These are phyloP conservation scores for Drosophila austrosaltans DNA, from an alignment of 2,888 invertebrate genomes.

Conservation along the genomic window DNA sequence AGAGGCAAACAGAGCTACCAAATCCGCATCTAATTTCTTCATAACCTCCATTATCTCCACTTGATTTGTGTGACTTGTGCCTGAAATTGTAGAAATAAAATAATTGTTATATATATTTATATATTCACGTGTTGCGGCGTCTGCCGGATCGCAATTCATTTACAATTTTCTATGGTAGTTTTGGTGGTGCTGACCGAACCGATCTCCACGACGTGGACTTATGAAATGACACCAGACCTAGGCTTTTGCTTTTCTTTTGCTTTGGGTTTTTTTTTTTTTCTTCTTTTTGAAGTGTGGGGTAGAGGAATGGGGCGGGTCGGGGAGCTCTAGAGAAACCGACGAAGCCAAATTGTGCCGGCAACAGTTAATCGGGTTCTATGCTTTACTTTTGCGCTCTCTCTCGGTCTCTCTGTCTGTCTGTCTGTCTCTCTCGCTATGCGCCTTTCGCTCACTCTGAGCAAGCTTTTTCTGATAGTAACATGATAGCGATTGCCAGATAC, in stretches of 20 bases:
- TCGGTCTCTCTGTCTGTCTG: constrained; percentile 6
- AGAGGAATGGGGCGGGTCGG: neutral
- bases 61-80: constrained; percentile 55
- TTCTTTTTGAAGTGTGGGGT: neutral
- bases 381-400: constrained; percentile 45
- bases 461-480: neutral
- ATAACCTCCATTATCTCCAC: constrained; percentile 81
- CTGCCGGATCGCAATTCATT: constrained; percentile 6
- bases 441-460: constrained; percentile 21
- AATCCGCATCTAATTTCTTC: constrained; percentile 80
- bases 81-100: constrained; percentile 39
- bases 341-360: constrained; percentile 46
- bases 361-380: constrained; percentile 66
- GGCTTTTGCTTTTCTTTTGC: neutral
- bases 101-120: constrained; percentile 8
- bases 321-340: constrained; percentile 10
- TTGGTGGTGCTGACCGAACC: constrained; percentile 24
- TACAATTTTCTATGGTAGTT: constrained; percentile 23
- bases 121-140: constrained; percentile 17
- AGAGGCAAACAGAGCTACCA: constrained; percentile 77
- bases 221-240: constrained; percentile 39
- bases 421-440: constrained; percentile 23
- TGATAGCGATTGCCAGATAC: neutral
- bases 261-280: neutral
- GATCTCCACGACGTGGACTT: constrained; percentile 69